Evolutionary conservation across 2,888 invertebrate genomes (phyloP).

Genomic region (Andrena fulva): DNA sequence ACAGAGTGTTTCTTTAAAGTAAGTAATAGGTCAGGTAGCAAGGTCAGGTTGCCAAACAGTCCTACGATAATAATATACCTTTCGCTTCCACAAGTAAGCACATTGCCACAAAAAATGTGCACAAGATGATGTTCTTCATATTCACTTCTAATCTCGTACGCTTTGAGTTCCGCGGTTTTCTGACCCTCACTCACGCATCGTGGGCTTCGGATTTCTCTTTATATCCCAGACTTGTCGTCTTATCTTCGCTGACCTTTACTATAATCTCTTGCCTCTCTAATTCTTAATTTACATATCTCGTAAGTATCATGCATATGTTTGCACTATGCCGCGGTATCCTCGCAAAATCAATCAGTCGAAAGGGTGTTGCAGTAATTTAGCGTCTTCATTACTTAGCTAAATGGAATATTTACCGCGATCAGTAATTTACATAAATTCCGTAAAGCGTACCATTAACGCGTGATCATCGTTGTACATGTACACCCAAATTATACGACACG

Average conservation of each 20-base stretch:
- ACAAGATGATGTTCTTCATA: constrained; percentile 49
- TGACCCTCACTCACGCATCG: not conserved
- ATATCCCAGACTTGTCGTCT: constrained; percentile 11
- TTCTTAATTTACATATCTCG: not conserved
- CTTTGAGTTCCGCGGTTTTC: not conserved
- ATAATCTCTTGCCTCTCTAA: not conserved
- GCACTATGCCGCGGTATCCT: not conserved
- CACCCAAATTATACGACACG: too few species aligned
- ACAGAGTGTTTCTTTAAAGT: too few species aligned
- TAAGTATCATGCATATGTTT: not conserved
- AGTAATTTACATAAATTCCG: too few species aligned
- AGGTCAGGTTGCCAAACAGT: not conserved
- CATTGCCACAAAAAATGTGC: constrained; percentile 25
- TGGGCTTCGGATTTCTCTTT: constrained; percentile 5
- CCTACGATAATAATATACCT: constrained; percentile 46
- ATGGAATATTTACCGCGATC: too few species aligned
- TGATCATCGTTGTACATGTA: too few species aligned
- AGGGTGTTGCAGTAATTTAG: too few species aligned
- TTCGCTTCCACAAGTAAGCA: constrained; percentile 25
- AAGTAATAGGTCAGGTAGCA: not conserved
- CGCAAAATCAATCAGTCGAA: too few species aligned
- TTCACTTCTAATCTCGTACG: not conserved
- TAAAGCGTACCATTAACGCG: too few species aligned
- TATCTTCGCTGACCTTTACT: constrained; percentile 32
- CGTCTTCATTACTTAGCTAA: too few species aligned